Evolutionary conservation across 1,140 invertebrate genomes (phyloP).

Genomic region (Heliconius hewitsoni): DNA sequence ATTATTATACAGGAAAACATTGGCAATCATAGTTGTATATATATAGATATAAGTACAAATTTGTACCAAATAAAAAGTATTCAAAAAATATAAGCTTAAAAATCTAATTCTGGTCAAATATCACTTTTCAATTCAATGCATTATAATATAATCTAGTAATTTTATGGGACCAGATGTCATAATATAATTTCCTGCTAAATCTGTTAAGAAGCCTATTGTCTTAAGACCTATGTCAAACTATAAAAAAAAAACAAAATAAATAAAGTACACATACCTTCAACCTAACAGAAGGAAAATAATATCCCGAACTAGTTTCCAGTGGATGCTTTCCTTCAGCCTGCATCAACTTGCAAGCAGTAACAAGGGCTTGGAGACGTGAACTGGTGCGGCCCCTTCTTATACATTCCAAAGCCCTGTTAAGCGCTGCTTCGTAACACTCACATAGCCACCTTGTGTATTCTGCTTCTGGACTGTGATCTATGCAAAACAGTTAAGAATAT

Average conservation of each 20-base stretch:
- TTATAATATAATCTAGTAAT: not conserved
- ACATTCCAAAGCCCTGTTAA: conserved; percentile 79
- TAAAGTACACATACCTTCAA: conserved; percentile 73
- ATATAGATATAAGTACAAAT: too few species aligned
- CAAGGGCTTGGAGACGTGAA: conserved; percentile 84
- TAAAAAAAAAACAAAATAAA: too few species aligned
- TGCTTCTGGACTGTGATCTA: conserved; percentile 82
- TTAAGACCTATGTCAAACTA: too few species aligned
- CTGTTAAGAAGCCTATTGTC: too few species aligned
- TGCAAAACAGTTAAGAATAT: too few species aligned
- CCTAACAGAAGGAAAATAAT: conserved; percentile 83
- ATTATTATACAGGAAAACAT: too few species aligned
- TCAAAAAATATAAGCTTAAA: too few species aligned
- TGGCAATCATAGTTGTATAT: too few species aligned
- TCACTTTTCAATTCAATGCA: too few species aligned
- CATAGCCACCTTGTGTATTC: conserved; percentile 83
- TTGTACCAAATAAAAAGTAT: too few species aligned
- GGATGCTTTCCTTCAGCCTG: conserved; percentile 84
- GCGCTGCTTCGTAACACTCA: conserved; percentile 83
- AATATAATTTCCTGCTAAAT: not conserved
- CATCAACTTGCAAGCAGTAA: conserved; percentile 85
- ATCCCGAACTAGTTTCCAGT: conserved; percentile 78
- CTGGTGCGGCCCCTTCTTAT: conserved; percentile 78
- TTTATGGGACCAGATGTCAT: too few species aligned
- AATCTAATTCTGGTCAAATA: too few species aligned